phyloP scores from a whole-genome alignment of 2,797 vertebrate species.

The Urophycis tenuis region DNA sequence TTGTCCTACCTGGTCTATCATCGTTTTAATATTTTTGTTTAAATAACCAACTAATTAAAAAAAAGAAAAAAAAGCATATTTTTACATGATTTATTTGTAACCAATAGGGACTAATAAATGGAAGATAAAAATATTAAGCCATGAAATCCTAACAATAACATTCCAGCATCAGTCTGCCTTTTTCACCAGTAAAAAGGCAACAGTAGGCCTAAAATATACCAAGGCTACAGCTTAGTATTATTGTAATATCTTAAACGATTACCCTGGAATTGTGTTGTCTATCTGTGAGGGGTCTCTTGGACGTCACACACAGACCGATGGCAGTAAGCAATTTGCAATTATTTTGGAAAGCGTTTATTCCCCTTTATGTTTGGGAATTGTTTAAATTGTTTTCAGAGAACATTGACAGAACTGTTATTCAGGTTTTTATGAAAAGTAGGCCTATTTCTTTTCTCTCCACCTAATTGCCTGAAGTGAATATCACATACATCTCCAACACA shows the following conservation, averaged over 20 bases:
- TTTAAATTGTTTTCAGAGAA: slow-evolving; percentile 2
- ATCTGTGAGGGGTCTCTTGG: background rate
- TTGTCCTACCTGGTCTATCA: background rate
- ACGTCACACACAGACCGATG: background rate
- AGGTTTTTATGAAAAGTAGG: background rate
- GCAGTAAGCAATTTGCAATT: slow-evolving; percentile 1
- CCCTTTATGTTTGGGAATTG: background rate
- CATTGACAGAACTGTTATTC: background rate
- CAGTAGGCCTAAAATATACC: background rate
- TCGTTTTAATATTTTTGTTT: background rate
- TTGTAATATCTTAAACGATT: background rate
- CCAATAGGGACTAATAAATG: background rate
- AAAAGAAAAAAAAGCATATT: background rate
- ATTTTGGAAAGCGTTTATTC: slow-evolving; percentile 7
- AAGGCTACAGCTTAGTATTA: background rate
- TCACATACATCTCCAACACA: background rate
- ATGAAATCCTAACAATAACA: background rate
- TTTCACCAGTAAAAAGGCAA: background rate
- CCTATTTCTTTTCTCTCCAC: background rate
- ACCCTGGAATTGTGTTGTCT: background rate
- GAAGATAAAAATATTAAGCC: background rate
- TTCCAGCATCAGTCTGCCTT: background rate
- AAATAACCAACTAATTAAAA: background rate
- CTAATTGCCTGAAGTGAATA: background rate
- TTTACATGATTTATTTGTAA: background rate